Evolutionary conservation across 2,113 vertebrate species (phyloP).

Genomic region (Aptenodytes forsteri): DNA sequence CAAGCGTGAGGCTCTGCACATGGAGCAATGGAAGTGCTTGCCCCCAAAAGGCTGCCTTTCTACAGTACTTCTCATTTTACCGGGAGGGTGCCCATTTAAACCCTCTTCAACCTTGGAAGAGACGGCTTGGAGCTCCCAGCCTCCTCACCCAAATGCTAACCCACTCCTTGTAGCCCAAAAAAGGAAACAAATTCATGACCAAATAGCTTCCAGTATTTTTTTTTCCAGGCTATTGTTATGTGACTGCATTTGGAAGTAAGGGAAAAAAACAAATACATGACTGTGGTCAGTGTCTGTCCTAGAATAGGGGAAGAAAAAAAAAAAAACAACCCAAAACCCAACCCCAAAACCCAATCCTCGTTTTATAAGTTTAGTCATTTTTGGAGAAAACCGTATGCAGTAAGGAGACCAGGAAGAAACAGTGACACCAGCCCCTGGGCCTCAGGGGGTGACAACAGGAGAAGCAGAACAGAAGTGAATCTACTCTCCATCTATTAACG

Average conservation of each 20-base stretch:
- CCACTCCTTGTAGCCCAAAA: slow-evolving; percentile 14
- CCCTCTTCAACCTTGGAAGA: background rate
- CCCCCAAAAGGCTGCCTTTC: background rate
- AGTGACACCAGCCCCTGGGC: background rate
- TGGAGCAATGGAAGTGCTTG: background rate
- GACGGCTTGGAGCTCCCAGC: background rate
- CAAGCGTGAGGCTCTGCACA: background rate
- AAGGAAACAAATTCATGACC: slow-evolving; percentile 50
- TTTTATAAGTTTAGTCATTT: slow-evolving; percentile 3
- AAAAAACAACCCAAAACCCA: background rate
- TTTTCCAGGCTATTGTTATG: slow-evolving; percentile 54
- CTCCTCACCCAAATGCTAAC: background rate
- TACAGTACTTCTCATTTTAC: background rate
- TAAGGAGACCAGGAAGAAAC: background rate
- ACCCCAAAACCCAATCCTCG: background rate
- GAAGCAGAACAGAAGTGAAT: background rate
- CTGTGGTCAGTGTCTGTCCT: slow-evolving; percentile 21
- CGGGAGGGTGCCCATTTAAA: background rate
- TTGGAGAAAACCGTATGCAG: background rate
- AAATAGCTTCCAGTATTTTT: slow-evolving; percentile 7
- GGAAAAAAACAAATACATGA: slow-evolving; percentile 38
- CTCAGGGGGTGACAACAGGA: background rate
- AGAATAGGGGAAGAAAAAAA: background rate
- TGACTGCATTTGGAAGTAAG: slow-evolving; percentile 44
- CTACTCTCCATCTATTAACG: background rate